Percentiles rank a stretch among this genome's conserved stretches.
Evolutionary conservation across 2,888 invertebrate genomes (phyloP).

Genomic region (Gymnocheta viridis): DNA sequence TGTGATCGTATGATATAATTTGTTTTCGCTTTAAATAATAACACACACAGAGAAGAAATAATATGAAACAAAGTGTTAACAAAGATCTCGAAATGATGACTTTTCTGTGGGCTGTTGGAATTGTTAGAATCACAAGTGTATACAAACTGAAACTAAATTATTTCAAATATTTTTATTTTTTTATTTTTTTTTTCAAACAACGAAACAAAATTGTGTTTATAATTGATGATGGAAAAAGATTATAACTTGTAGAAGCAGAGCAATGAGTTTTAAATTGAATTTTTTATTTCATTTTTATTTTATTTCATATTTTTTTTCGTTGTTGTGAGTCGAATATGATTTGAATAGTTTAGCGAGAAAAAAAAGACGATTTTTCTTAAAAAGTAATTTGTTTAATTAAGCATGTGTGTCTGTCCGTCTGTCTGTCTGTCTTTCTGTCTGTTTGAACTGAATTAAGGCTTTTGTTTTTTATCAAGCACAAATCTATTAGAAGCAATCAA

Average conservation of each 20-base stretch:
- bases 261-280: slow-evolving; percentile 24
- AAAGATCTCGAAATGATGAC: slow-evolving; percentile 20
- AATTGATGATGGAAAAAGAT: background rate
- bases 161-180: slow-evolving; percentile 1
- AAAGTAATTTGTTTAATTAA: background rate
- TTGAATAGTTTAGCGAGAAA: background rate
- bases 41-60: background rate
- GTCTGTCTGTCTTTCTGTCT: too few species aligned
- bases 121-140: background rate
- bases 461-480: slow-evolving; percentile 4
- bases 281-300: background rate
- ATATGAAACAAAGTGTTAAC: background rate
- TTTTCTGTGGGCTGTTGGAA: slow-evolving; percentile 37
- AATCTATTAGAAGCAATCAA: background rate
- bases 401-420: background rate
- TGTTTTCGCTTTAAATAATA: slow-evolving; percentile 20
- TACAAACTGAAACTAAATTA: slow-evolving; percentile 8
- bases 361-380: background rate
- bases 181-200: too few species aligned
- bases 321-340: slow-evolving; percentile 1
- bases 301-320: background rate
- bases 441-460: too few species aligned
- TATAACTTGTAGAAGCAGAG: background rate
- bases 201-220: background rate
- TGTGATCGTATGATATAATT: slow-evolving; percentile 24